Evolutionary conservation across 2,797 vertebrate species (phyloP), one percentile per base, ranked within the genome.

Genomic region (Caiman crocodilus): DNA sequence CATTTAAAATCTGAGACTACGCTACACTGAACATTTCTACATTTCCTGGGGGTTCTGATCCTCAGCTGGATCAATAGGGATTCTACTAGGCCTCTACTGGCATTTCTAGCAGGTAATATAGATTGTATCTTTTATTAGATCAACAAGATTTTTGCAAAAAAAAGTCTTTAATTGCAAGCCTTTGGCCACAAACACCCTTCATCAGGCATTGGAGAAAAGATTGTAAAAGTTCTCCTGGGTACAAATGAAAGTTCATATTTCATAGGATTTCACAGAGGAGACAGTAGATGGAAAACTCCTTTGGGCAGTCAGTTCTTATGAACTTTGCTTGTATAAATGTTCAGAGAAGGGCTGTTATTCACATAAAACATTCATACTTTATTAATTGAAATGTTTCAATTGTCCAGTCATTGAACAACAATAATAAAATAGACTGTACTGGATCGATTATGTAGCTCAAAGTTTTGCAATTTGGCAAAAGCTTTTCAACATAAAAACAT

Each of bases 11-110:
- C 4, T 73, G 30, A 15, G 35, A 73, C 3, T 42, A 2, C 23
- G 21, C 42, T 75, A 20, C 23, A 83, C 7, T 30, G 56, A n/a
- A 61, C 4, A 5, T 30, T 81, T 32, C 74, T 85, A 74, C 8
- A 18, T 2, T 85, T 81, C 11, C 69, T 0, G 0, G 15, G 7
- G 5, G 10, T 14, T 18, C 3, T 25, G 3, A 14, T 35, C 56
- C 57, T 82, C 30, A 65, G 9, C 56, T 26, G 23, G 4, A 21
- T 10, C 0, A 0, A 5, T 3, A 50, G 30, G 11, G 9, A 56
- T 61, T 67, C 16, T 79, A 10, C 30, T 76, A 20, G 11, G 9
- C 35, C 59, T 57, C 6, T 82, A 11, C 0, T 42, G 61, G 26
- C 16, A 81, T 79, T 77, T 76, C 13, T 2, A 77, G 59, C 0